Conservation (phyloP, 2,113 vertebrate genomes). For the Aix galericulata region DNA sequence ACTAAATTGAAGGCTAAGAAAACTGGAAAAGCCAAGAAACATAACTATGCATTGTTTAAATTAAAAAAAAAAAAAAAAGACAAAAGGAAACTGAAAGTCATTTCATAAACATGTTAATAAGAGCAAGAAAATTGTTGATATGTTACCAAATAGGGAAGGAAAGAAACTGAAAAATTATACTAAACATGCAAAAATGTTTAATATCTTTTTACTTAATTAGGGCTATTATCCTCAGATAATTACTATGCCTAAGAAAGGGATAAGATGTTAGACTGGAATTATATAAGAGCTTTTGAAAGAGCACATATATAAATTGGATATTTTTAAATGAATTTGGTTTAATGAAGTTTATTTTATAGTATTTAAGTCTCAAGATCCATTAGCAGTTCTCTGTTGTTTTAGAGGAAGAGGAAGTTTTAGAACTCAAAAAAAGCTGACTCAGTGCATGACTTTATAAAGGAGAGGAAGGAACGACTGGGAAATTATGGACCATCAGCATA, state of each 20-base stretch:
- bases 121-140: neutral
- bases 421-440: constrained; percentile 21
- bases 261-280: neutral
- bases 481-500: neutral
- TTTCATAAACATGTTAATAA: neutral
- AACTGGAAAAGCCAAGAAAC: neutral
- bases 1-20: neutral
- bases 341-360: neutral
- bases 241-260: neutral
- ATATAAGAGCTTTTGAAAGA: neutral
- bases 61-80: neutral
- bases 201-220: neutral
- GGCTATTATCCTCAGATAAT: neutral
- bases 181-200: neutral
- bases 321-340: neutral
- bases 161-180: neutral
- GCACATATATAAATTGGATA: neutral
- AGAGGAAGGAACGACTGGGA: neutral
- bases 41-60: neutral
- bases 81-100: neutral
- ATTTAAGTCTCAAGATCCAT: neutral
- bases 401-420: neutral
- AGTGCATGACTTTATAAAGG: neutral
- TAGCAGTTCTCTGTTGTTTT: neutral
- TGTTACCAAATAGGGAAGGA: neutral